phyloP scores from a whole-genome alignment of 2,888 invertebrate species.

The Periphyllus acericola region DNA sequence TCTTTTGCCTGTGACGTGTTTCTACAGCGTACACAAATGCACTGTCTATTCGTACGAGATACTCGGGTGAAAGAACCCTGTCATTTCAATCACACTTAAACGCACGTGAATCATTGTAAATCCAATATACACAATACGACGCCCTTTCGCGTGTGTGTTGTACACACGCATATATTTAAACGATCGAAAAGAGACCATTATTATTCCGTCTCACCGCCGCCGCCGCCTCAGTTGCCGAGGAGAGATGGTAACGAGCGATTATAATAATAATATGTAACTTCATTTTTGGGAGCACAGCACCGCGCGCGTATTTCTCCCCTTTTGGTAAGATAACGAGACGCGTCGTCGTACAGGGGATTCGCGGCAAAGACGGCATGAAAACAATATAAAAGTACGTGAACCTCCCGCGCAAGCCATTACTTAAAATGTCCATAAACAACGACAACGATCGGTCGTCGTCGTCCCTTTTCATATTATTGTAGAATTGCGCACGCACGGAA shows the following conservation, averaged over 20 bases:
- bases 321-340: not conserved
- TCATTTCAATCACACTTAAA: slow-evolving; percentile 27
- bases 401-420: slow-evolving; percentile 8
- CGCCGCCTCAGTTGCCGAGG: too few species aligned
- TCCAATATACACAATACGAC: slow-evolving; percentile 14
- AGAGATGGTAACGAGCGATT: slow-evolving; percentile 37
- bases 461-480: not conserved
- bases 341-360: not conserved
- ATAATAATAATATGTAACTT: not conserved
- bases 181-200: slow-evolving; percentile 31
- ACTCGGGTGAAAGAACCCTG: not conserved
- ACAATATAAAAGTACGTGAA: slow-evolving; percentile 12
- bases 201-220: not conserved
- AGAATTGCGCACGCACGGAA: not conserved
- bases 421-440: slow-evolving; percentile 33
- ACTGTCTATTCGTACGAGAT: not conserved
- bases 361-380: not conserved
- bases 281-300: slow-evolving; percentile 14
- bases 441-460: not conserved
- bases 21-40: not conserved
- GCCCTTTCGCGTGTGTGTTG: not conserved
- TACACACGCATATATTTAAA: not conserved
- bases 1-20: not conserved
- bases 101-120: slow-evolving; percentile 28
- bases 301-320: not conserved